These are phyloP conservation scores for Numenius arquata DNA, from an alignment of 2,113 vertebrate species.

Conservation along the genomic window DNA sequence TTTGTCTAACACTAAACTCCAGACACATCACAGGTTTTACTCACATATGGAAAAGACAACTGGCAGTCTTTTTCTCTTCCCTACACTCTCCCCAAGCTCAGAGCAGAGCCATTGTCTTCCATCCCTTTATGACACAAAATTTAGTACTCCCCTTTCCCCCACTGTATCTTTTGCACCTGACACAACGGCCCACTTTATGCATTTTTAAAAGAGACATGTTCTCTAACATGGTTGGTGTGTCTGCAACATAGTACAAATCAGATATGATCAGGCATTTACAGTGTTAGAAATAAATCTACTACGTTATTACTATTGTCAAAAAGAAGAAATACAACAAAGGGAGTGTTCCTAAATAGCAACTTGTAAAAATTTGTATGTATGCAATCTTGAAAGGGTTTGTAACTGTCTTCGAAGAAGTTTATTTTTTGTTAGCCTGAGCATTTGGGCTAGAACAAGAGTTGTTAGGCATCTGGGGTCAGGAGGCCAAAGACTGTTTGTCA, in stretches of 20 bases:
- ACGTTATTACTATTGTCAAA: neutral
- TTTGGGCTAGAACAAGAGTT: neutral
- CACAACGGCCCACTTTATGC: rapidly evolving
- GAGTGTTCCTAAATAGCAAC: neutral
- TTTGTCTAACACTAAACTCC: neutral
- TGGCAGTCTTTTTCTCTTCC: neutral
- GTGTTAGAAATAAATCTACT: neutral
- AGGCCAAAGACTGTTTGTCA: neutral
- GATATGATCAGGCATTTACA: neutral
- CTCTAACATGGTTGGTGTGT: neutral
- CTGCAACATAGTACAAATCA: neutral
- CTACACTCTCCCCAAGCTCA: neutral
- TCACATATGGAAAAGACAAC: neutral
- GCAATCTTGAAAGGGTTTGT: neutral
- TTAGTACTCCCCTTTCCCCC: neutral
- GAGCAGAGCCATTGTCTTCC: neutral
- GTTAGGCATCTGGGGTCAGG: neutral
- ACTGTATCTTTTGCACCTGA: neutral
- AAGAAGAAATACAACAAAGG: neutral
- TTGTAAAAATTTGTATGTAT: neutral
- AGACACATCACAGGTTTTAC: neutral
- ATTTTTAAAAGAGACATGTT: neutral
- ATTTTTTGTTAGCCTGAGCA: neutral
- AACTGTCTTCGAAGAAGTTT: neutral
- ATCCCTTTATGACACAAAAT: neutral